Evolutionary conservation across 2,113 vertebrate genomes (phyloP).

Genomic region (Dipodomys spectabilis): DNA sequence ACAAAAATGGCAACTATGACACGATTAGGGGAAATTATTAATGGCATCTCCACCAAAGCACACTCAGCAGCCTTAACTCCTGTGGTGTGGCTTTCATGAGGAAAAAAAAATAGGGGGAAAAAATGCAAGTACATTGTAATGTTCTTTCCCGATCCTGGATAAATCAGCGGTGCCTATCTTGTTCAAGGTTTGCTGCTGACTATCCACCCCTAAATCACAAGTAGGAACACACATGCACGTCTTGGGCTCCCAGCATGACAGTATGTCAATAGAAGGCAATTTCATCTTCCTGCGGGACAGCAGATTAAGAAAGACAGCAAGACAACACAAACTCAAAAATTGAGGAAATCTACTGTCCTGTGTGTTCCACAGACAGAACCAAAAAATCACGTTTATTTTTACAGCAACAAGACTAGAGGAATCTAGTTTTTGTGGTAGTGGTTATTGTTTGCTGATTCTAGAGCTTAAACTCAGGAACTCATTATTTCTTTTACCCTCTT

Average conservation of each 20-base stretch:
- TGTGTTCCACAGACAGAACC: background rate
- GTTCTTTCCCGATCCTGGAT: background rate
- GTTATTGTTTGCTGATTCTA: too few species aligned
- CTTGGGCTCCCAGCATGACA: constrained; percentile 62
- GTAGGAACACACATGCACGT: constrained; percentile 52
- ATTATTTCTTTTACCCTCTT: too few species aligned
- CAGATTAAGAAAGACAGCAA: constrained; percentile 48
- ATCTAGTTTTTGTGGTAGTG: background rate
- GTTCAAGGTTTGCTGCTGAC: constrained; percentile 56
- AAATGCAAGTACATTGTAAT: background rate
- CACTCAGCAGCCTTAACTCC: background rate
- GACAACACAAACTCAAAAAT: constrained; percentile 1
- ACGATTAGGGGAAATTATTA: constrained; percentile 70
- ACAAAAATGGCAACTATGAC: constrained; percentile 73
- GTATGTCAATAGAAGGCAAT: constrained; percentile 73
- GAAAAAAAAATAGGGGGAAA: background rate
- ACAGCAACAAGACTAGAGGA: background rate
- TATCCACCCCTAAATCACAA: constrained; percentile 62
- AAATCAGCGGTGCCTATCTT: background rate
- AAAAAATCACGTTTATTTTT: background rate
- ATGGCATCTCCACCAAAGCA: constrained; percentile 52
- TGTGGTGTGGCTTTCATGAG: constrained; percentile 22
- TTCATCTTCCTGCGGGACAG: constrained; percentile 61
- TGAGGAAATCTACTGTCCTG: background rate
- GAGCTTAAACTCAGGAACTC: too few species aligned